Evolutionary conservation across 2,797 vertebrate species (phyloP), one percentile per base, ranked within the genome.

Genomic region (Catostomus latipinnis): DNA sequence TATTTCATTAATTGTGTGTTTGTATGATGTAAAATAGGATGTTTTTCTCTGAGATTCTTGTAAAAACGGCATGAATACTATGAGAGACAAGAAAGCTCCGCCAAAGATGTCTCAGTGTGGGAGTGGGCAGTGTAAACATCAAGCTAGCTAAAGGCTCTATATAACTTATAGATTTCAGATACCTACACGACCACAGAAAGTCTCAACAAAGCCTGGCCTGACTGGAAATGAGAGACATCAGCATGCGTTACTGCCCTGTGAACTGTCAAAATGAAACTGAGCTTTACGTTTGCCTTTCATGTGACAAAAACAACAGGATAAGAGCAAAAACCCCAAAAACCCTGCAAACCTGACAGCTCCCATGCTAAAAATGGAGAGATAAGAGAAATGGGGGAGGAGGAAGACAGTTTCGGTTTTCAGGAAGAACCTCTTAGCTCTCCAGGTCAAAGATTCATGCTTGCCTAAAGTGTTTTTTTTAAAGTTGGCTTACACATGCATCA

Each of bases 221-320:
- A 88, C 89, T 88, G 89, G 89, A 90, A 90, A 88, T 88, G 83
- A 87, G 86, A 90, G 83, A 84, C 34, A 34, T 71, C 66, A 72
- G 57, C 63, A 53, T 74, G 71, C 67, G 76, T 86, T 84, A 86
- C 66, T 50, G 76, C 66, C 83, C 85, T 79, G 76, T 78, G 78
- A 83, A 84, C 76, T 66, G 86, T 90, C 89, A 90, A 84, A 90
- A 74, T 81, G 89, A 90, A 90, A 90, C 89, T 77, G 46, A 73
- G 77, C 63, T 78, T 60, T 69, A 83, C 50, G 71, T 82, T 83
- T 56, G 80, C 12, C 81, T 88, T 89, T 88, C 83, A 89, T 88
- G 87, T 85, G 88, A 87, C 87, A 89, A 86, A 86, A 89, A 90
- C 83, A 90, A 90, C 89, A 90, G 87, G 89, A 90, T 89, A 88